Conservation (phyloP, 2,888 invertebrate genomes). For the Meloe dianella region DNA sequence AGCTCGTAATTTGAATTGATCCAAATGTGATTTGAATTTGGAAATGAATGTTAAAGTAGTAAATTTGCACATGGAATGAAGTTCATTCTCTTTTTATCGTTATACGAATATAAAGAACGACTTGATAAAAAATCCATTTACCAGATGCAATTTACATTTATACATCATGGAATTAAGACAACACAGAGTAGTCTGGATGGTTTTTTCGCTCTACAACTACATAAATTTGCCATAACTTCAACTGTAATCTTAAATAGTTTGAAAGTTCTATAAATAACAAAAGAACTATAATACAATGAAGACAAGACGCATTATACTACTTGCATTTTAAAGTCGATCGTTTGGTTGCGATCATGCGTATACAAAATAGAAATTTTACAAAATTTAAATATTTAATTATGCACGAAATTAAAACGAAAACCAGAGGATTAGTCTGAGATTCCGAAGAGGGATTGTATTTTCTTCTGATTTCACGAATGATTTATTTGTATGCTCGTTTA, state of each 20-base stretch:
- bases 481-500: not conserved
- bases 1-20: not conserved
- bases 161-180: constrained; percentile 3
- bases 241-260: not conserved
- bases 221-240: not conserved
- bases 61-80: not conserved
- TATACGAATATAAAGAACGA: not conserved
- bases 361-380: too few relatives aligned
- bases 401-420: too few relatives aligned
- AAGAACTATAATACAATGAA: not conserved
- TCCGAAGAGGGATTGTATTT: too few relatives aligned
- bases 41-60: not conserved
- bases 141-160: not conserved
- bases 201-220: not conserved
- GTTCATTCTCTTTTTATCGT: constrained; percentile 4
- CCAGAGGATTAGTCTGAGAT: too few relatives aligned
- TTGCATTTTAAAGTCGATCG: not conserved
- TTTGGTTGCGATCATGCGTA: not conserved
- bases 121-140: constrained; percentile 1
- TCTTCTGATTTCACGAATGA: not conserved
- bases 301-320: not conserved
- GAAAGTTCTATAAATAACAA: not conserved
- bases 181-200: not conserved
- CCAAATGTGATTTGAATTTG: too few relatives aligned
- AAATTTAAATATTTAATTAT: too few relatives aligned